Percentiles rank a stretch among this genome's conserved stretches.
phyloP scores from a whole-genome alignment of 2,888 invertebrate genomes.

The Zhengitettix transpicula region DNA sequence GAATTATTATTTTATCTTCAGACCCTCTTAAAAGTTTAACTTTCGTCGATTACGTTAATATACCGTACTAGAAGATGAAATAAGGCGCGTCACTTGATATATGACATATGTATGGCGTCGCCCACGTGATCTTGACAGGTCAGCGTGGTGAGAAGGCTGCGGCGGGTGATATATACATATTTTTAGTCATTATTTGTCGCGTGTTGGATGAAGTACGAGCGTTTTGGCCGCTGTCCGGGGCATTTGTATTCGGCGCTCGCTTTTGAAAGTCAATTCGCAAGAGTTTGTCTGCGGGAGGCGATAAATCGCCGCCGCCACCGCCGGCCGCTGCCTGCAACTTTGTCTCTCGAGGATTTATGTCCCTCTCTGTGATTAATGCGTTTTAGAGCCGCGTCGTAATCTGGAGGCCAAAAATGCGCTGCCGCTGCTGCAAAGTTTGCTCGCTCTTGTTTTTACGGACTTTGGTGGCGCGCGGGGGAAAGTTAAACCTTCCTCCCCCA shows the following conservation, averaged over 20 bases:
- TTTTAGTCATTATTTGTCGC: too few relatives aligned
- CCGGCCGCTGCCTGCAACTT: not conserved
- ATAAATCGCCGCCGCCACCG: not conserved
- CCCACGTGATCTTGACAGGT: too few relatives aligned
- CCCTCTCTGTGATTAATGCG: slow-evolving; percentile 51
- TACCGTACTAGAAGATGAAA: too few relatives aligned
- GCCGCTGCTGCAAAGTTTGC: not conserved
- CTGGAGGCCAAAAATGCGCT: slow-evolving; percentile 16
- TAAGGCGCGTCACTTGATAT: too few relatives aligned
- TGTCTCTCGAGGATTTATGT: slow-evolving; percentile 18
- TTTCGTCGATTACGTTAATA: too few relatives aligned
- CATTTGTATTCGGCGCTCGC: not conserved
- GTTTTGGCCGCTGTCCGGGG: not conserved
- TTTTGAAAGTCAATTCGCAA: not conserved
- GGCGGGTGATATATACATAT: too few relatives aligned
- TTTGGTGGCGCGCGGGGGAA: not conserved
- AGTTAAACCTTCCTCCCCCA: slow-evolving; percentile 2
- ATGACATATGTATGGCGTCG: too few relatives aligned
- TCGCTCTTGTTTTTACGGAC: not conserved
- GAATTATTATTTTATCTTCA: too few relatives aligned
- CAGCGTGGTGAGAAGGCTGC: too few relatives aligned
- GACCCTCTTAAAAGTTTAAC: too few relatives aligned
- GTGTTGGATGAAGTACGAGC: too few relatives aligned
- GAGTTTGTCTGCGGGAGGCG: not conserved
- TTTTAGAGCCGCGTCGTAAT: slow-evolving; percentile 40